Evolutionary conservation across 1,140 invertebrate species (phyloP).

Genomic region (Eurosta solidaginis): DNA sequence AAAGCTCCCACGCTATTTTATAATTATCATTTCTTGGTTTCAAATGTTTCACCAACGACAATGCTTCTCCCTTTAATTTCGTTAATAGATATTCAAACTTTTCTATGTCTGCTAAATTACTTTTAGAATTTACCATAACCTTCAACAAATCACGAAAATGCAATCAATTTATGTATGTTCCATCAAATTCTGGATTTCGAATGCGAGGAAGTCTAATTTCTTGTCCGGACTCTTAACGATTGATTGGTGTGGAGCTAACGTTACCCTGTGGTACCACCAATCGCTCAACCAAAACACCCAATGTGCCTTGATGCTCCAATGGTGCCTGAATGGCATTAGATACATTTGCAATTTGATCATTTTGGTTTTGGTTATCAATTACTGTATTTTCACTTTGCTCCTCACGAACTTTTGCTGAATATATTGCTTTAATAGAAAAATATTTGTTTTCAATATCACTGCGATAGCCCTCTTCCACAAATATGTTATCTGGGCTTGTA

Average conservation of each 20-base stretch:
- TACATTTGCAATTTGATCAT: not conserved
- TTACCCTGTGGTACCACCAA: not conserved
- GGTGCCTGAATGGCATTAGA: not conserved
- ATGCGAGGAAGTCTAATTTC: not conserved
- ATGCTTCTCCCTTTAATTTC: not conserved
- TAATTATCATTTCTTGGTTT: not conserved
- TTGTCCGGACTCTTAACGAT: not conserved
- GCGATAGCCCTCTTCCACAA: not conserved
- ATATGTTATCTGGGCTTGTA: too few relatives aligned
- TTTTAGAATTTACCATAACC: not conserved
- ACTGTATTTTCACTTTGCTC: not conserved
- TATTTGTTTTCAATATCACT: not conserved
- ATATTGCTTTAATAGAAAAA: slow-evolving; percentile 1
- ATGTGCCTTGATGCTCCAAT: not conserved
- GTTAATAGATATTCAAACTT: not conserved
- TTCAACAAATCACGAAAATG: slow-evolving; percentile 9
- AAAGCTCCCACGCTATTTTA: not conserved
- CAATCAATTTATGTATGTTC: not conserved
- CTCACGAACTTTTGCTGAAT: not conserved
- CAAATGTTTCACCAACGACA: not conserved
- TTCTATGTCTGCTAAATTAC: not conserved
- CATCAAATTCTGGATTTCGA: slow-evolving; percentile 1
- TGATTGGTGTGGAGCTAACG: not conserved
- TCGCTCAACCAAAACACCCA: not conserved
- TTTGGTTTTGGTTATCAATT: not conserved